Conservation (phyloP, 2,797 vertebrate species). For the Otus scops region DNA sequence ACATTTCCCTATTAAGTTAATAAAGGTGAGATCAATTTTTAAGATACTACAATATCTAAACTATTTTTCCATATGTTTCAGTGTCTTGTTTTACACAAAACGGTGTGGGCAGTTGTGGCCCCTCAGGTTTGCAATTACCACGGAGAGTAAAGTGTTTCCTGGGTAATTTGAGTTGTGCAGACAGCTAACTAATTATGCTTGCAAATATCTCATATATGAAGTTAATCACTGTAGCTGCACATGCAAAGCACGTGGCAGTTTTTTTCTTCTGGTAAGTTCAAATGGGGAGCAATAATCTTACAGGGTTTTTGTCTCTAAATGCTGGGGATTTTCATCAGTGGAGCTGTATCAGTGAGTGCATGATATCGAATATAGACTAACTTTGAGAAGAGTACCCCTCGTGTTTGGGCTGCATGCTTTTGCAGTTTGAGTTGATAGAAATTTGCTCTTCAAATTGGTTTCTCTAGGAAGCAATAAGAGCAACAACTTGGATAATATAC, state of each 20-base stretch:
- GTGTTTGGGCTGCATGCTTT: not conserved
- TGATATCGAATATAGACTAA: not conserved
- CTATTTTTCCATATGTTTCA: not conserved
- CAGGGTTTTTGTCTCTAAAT: accelerated
- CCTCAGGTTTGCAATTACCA: not conserved
- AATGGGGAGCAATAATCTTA: not conserved
- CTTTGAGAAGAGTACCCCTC: not conserved
- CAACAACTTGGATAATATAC: not conserved
- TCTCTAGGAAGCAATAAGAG: not conserved
- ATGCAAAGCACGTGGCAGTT: not conserved
- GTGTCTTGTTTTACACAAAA: not conserved
- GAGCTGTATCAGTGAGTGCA: not conserved
- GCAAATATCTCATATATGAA: not conserved
- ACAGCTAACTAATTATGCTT: not conserved
- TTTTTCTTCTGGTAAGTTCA: not conserved
- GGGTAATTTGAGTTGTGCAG: not conserved
- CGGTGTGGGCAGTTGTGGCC: not conserved
- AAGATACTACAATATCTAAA: not conserved
- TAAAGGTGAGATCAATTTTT: not conserved
- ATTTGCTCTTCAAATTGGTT: not conserved
- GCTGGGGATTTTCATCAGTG: not conserved
- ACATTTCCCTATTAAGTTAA: not conserved
- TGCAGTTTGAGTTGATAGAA: not conserved
- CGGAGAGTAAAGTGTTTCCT: not conserved
- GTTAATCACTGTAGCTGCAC: not conserved